Evolutionary conservation across 2,113 vertebrate species (phyloP), one percentile per base, ranked within the genome.

Genomic region (Myrmophylax atrothorax): DNA sequence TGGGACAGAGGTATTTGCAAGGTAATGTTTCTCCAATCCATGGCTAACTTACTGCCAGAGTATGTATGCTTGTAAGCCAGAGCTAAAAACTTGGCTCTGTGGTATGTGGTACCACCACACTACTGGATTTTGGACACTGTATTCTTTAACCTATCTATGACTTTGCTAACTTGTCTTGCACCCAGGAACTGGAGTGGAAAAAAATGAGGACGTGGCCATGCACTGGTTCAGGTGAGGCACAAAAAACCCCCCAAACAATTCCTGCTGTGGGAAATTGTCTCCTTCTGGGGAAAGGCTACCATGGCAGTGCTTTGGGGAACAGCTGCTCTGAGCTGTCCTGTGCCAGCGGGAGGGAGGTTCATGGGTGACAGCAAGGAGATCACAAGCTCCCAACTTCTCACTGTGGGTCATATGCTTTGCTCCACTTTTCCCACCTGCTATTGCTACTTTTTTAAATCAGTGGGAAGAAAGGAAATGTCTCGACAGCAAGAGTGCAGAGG

Each of bases 1-100:
- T 97, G 91, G 97, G 97, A 19, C 97, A 98, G 93, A 98, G 97
- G 90, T 98, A 98, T 77, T 81, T 98, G 91, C 96, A 95, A 98
- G 97, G 96, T 98, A 96, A 82, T 26, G 22, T 40, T 75, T 67
- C 69, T 79, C 40, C 55, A 82, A 1, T 23, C 38, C 1, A 0
- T 31, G 40, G 12, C 22, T 70, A 53, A 44, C 14, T 78, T 75
- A 23, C 31, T 74, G 40, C 18, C 25, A 28, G 42, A 4, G 5
- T 53, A 42, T 0, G 0, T 29, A 8, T 0, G 1, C 16, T 37
- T 52, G 4, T 50, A 58, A 42, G 14, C 28, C 55, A 70, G 67
- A 64, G 49, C 29, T 44, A 64, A 15, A 67, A 50, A 46, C 0
- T 1, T 37, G 42, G 37, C 49, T 87, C n/a, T 42, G 11, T 0